A percentile compares a stretch with the other conserved stretches of the same genome.
Evolutionary conservation across 2,888 invertebrate species (phyloP).

Genomic region (Microctonus hyperodae): DNA sequence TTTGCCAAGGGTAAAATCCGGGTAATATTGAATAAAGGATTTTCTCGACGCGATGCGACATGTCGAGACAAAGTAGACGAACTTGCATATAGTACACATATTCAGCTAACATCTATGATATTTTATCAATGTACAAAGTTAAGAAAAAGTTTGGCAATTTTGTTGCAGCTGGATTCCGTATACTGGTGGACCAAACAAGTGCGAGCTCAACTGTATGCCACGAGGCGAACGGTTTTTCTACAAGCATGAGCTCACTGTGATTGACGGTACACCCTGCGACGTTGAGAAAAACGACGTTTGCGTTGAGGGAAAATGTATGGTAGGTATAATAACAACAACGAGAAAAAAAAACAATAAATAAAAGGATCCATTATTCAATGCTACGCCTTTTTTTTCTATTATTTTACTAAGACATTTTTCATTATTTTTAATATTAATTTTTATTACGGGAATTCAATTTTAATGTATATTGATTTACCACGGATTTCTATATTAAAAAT

Average conservation of each 20-base stretch:
- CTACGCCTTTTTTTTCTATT: slow-evolving; percentile 22
- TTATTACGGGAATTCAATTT: no score
- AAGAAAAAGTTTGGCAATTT: slow-evolving; percentile 27
- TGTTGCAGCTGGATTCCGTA: slow-evolving; percentile 83
- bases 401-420: neutral
- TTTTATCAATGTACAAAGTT: slow-evolving; percentile 24
- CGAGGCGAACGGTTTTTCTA: slow-evolving; percentile 90
- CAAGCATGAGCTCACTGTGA: slow-evolving; percentile 80
- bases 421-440: no score
- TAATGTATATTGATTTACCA: no score
- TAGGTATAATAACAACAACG: slow-evolving; percentile 65
- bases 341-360: neutral
- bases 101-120: slow-evolving; percentile 1
- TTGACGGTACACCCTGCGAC: slow-evolving; percentile 85
- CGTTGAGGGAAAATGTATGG: slow-evolving; percentile 92
- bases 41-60: slow-evolving; percentile 19
- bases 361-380: neutral
- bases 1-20: slow-evolving; percentile 22
- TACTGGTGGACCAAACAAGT: slow-evolving; percentile 85
- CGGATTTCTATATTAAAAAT: neutral
- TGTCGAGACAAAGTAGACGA: slow-evolving; percentile 13
- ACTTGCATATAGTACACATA: neutral
- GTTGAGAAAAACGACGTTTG: slow-evolving; percentile 89
- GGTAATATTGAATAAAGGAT: slow-evolving; percentile 32
- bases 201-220: slow-evolving; percentile 96